Base-by-base conservation (phyloP, 2,888 invertebrate species). In the Volucella bombylans region DNA sequence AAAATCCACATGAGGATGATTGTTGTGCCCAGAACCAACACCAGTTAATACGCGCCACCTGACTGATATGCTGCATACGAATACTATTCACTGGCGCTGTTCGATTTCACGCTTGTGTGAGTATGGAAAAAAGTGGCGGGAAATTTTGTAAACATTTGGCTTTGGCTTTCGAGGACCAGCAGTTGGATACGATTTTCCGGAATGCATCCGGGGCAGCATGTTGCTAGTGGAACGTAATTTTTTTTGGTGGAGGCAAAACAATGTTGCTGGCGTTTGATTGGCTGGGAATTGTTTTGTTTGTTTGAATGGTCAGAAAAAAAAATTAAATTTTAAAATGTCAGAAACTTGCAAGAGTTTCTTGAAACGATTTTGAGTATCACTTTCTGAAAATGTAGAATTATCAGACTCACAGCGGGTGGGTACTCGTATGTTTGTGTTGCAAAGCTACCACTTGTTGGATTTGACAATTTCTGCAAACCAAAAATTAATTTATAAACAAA, bases 51-150 rank as follows among this genome's bases (percentile, higher is more conserved):
- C 57, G 43, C 43, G 43, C 73, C 83, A 83, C 69, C 83, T 83
- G 69, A 74, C 67, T 54, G 61, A 71, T 59, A 57, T 31, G 31
- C 10, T 57, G 55, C 77, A 68, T 31, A 6, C 31, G 6, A 31
- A 31, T 31, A 31, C 9, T 23, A 52, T 59, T 59, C 39, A n/a
- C 57, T 23, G 59, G 41, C 47, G 38, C 38, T 12, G 23, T 8
- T 14, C 12, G 41, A 4, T 31, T 31, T 67, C 41, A 15, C 6
- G 65, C 1, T 64, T 10, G 81, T 71, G 67, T 71, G 50, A 50
- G 74, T 74, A 69, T 18, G 65, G 65, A 80, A 83, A n/a, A 80
- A 68, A 67, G 62, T 81, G 85, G 81, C 81, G 85, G 85, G 81
- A 85, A 85, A 77, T 52, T 54, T 81, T 74, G 68, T 85, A 81